These are phyloP conservation scores for Cygnus olor DNA, from an alignment of 2,797 vertebrate genomes.

Conservation along the genomic window DNA sequence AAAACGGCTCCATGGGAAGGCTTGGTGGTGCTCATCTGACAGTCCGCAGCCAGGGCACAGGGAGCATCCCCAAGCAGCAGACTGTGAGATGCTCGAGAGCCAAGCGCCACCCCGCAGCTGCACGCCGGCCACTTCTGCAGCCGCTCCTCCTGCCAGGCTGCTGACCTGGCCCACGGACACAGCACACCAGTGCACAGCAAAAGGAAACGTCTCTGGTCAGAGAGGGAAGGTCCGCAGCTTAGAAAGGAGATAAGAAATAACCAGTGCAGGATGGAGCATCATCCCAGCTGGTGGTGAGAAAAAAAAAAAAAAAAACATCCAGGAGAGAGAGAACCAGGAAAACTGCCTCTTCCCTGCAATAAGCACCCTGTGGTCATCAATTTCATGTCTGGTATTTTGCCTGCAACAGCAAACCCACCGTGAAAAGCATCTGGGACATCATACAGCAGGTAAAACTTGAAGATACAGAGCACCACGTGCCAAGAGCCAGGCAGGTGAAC, in stretches of 20 bases:
- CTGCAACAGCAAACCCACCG: not conserved
- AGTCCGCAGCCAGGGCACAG: not conserved
- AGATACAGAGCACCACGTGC: fast-evolving
- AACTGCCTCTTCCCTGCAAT: not conserved
- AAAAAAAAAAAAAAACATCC: fast-evolving
- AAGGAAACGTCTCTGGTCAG: not conserved
- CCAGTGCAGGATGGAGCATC: not conserved
- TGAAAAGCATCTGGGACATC: not conserved
- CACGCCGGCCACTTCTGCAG: not conserved
- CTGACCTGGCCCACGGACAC: not conserved
- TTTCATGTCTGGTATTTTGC: not conserved
- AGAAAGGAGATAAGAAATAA: not conserved
- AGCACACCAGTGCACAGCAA: not conserved
- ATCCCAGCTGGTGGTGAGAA: fast-evolving
- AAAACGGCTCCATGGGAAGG: not conserved
- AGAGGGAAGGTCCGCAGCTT: not conserved
- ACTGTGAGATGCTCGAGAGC: not conserved
- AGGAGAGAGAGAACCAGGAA: not conserved
- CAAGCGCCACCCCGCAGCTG: not conserved
- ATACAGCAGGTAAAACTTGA: not conserved
- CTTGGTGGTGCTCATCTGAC: not conserved
- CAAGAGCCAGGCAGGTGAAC: not conserved
- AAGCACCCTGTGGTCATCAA: not conserved
- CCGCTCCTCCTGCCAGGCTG: not conserved
- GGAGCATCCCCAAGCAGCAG: not conserved